Base-by-base conservation (phyloP, 2,888 invertebrate species). In the Drosophila anomalata region DNA sequence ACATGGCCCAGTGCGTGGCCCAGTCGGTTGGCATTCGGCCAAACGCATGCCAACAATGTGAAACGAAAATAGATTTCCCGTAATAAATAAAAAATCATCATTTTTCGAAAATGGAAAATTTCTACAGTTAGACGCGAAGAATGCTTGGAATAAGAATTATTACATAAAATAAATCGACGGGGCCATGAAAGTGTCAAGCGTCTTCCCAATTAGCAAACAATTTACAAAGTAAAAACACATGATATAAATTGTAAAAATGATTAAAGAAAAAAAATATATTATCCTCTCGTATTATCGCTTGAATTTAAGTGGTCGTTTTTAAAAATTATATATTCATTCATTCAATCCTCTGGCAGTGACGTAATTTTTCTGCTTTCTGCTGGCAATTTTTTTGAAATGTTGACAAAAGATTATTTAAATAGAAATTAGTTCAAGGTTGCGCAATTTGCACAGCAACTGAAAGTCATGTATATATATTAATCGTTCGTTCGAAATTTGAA, bases 391-490 rank as follows among this genome's bases (percentile, higher is more conserved):
- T 48, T 29, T 26, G 47, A 66, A 52, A 69, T 61, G 46, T 75
- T 71, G 74, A 77, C 72, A 85, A 79, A 71, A 78, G 58, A 72
- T 67, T 76, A 81, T 73, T 87, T 71, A 87, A 83, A 87, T 78
- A 77, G 73, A 88, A 86, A 81, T 87, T 88, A 73, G 88, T 87
- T 86, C 85, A 86, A 86, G 85, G 85, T 79, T 83, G 70, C 39
- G 41, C 73, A 76, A 86, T 83, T 85, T 73, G 84, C 84, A 75
- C 78, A 72, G 62, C 71, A 62, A 74, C 72, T 26, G 52, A 72
- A 58, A 65, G 57, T 62, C 58, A 48, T 51, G 44, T 42, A 59
- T 29, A 52, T 57, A 41, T 33, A 33, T 36, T 61, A 48, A 20
- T 51, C 51, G 26, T 31, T 46, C 51, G 50, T 39, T 73, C 22